Conservation (phyloP, 2,113 vertebrate species). For the Actinemys pallida region DNA sequence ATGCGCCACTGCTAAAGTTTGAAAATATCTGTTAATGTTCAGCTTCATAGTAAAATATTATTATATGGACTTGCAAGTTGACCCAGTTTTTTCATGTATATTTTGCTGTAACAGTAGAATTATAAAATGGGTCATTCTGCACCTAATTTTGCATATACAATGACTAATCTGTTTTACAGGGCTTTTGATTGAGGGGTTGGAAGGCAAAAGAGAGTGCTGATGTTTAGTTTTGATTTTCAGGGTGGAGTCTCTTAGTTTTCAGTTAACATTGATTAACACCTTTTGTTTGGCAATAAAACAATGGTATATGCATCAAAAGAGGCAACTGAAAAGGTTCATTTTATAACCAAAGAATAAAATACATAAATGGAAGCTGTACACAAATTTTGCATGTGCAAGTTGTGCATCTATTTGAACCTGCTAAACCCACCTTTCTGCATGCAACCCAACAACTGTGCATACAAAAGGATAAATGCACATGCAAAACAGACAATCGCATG, state of each 20-base stretch:
- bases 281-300: neutral
- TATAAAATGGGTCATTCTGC: accelerated
- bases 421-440: accelerated
- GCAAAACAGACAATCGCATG: neutral
- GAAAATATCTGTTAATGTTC: neutral
- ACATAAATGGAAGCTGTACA: accelerated
- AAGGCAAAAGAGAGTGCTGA: accelerated
- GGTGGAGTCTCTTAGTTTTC: neutral
- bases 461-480: neutral
- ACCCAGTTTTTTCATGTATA: neutral
- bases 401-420: neutral
- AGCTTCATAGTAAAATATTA: neutral
- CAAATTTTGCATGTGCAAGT: accelerated
- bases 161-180: neutral
- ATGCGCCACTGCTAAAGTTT: neutral
- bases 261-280: accelerated
- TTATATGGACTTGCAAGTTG: accelerated
- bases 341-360: neutral
- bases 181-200: neutral
- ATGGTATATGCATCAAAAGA: neutral
- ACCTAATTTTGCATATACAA: accelerated
- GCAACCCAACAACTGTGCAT: accelerated
- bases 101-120: neutral
- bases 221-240: neutral
- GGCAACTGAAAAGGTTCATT: neutral